Evolutionary conservation across 2,797 vertebrate genomes (phyloP), one percentile per base, ranked within the genome.

Genomic region (Cyprinella venusta): DNA sequence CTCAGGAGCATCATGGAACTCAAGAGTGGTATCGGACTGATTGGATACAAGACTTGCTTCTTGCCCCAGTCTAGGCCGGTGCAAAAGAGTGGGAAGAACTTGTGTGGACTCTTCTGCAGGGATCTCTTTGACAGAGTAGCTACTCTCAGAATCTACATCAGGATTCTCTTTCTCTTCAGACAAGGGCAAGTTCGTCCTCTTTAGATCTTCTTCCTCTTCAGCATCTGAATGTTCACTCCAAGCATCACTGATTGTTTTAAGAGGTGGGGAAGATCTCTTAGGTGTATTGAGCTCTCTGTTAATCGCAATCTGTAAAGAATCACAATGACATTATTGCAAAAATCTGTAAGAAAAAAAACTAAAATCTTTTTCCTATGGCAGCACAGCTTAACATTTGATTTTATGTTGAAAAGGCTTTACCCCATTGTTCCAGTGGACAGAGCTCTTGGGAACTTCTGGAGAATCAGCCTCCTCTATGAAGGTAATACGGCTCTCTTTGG

Each of bases 401-500:
- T 76, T 5, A 76, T 4, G 3, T 61, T 2, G 16, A 42, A 76
- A 16, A 76, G 16, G 15, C 8, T 1, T 68, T 95, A 98, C 98
- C 92, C 88, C 93, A 85, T 93, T 90, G 80, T 93, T 93, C 96
- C 95, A 96, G 71, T 90, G 91, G 56, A 91, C 88, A 56, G 82
- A 68, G n/a, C 82, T 74, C 54, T 95, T 94, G 77, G 92, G 91
- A 42, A 82, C 78, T 56, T 90, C 90, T 4, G 91, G 85, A 0
- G 89, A 81, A 33, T 86, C 92, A 5, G 80, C 42, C 88, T 95
- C 95, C 87, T 97, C 96, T 67, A 95, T 91, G 84, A 98, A 99
- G 26, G 96, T 97, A 90, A 99, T 96, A 80, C 96, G 95, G 67
- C 91, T 95, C 90, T 98, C 96, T 92, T 98, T 98, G 90, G 90